Evolutionary conservation across 2,113 vertebrate genomes (phyloP), one percentile per base, ranked within the genome.

Genomic region (Chinchilla lanigera): DNA sequence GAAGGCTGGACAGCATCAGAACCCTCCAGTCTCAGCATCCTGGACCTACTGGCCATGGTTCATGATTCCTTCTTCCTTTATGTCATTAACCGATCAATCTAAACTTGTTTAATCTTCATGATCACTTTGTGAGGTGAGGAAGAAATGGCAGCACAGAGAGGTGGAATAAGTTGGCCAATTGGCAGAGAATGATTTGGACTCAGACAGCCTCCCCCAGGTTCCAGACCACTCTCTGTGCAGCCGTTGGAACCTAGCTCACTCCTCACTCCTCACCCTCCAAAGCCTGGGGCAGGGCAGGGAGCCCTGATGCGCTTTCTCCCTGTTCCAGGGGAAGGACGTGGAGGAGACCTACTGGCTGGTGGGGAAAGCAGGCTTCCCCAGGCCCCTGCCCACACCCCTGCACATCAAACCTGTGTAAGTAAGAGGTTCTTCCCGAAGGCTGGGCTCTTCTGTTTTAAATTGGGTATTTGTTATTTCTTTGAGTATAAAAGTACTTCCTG

Each of bases 281-380:
- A 78, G 38, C 17, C 50, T 10, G 9, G 61, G 7, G 1, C 7
- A 44, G 69, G 14, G 11, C 17, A 30, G 13, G 63, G 33, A 33
- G 14, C 13, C 14, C 47, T 71, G 50, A 35, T 33, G 16, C 4
- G 50, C 96, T 92, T 96, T 47, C 0, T 4, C 67, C 97, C 84
- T 93, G 3, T 92, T 97, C 92, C 96, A 99, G 99, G 99, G 99
- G 67, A 99, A 99, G 99, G 99, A 99, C 75, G 86, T 99, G 75
- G 99, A 99, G 98, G 99, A 99, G 96, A 99, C 99, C 1, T 99
- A 99, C 93, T 99, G 99, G 99, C 98, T 99, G 73, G 98, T 98
- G 56, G 99, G 99, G 44, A 99, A 99, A 98, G 97, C 98, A 9
- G 98, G 98, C 85, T 99, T 99, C 98, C 91, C 98, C 69, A 99